Evolutionary conservation across 2,888 invertebrate species (phyloP).

Genomic region (Kryphioiulus occultus): DNA sequence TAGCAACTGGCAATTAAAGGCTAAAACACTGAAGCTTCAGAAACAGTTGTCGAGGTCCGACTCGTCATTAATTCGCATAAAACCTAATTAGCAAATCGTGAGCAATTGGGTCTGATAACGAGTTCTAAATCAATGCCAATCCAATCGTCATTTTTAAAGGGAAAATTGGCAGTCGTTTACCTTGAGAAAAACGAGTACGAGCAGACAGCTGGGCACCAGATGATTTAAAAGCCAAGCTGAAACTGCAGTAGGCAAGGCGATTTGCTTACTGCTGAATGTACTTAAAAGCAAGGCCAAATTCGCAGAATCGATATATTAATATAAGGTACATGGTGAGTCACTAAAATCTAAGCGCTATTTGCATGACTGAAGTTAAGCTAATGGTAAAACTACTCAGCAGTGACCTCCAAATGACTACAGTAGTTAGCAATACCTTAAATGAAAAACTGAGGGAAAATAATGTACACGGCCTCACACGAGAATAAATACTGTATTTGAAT

Average conservation of each 20-base stretch:
- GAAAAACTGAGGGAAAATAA: too few species aligned
- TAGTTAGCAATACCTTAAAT: too few species aligned
- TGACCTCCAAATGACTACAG: too few species aligned
- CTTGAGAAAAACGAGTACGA: neutral
- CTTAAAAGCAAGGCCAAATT: slow-evolving; percentile 13
- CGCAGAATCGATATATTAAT: neutral
- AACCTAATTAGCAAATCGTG: neutral
- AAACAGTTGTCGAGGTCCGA: neutral
- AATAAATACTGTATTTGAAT: too few species aligned
- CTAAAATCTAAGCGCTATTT: neutral
- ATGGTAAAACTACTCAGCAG: too few species aligned
- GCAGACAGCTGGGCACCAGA: slow-evolving; percentile 35
- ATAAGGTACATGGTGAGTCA: slow-evolving; percentile 3
- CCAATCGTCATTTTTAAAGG: neutral
- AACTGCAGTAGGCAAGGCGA: neutral
- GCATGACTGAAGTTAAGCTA: too few species aligned
- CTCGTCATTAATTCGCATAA: neutral
- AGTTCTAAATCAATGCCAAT: neutral
- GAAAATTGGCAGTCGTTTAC: neutral
- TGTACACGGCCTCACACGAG: too few species aligned
- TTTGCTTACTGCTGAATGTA: neutral
- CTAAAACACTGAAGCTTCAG: neutral
- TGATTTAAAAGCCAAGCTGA: slow-evolving; percentile 17
- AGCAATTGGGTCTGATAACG: neutral
- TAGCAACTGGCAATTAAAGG: neutral